Conservation (phyloP, 2,113 vertebrate genomes). For the Siniperca chuatsi region DNA sequence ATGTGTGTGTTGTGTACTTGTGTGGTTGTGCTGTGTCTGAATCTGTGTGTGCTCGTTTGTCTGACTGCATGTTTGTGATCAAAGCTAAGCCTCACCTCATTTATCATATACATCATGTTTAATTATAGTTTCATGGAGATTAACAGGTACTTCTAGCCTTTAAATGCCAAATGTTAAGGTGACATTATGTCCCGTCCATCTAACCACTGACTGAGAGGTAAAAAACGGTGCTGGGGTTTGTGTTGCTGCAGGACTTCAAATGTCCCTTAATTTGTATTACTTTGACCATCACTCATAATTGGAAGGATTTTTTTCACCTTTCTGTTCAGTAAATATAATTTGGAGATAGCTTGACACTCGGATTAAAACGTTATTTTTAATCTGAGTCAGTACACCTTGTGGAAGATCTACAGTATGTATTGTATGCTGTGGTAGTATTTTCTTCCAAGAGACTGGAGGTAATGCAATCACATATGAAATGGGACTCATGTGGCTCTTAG, state of each 20-base stretch:
- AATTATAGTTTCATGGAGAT: neutral
- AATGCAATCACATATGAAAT: constrained; percentile 76
- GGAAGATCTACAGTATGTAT: constrained; percentile 1
- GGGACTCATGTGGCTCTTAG: constrained; percentile 67
- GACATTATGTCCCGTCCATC: neutral
- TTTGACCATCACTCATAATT: neutral
- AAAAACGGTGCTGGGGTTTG: neutral
- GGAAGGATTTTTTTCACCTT: neutral
- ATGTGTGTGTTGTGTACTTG: neutral
- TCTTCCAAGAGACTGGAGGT: constrained; percentile 48
- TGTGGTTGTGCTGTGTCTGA: neutral
- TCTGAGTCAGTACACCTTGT: constrained; percentile 5
- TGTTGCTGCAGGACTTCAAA: neutral
- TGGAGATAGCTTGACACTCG: neutral
- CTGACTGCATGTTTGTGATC: neutral
- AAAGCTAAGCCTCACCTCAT: neutral
- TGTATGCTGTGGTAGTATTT: constrained; percentile 15
- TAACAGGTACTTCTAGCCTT: neutral
- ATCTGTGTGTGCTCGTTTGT: neutral
- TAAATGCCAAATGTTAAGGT: neutral
- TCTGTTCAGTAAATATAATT: neutral
- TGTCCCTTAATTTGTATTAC: neutral
- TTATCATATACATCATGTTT: neutral
- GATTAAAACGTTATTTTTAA: neutral
- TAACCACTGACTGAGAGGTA: neutral